Evolutionary conservation across 2,113 vertebrate species (phyloP).

Genomic region (Chaetodon auriga): DNA sequence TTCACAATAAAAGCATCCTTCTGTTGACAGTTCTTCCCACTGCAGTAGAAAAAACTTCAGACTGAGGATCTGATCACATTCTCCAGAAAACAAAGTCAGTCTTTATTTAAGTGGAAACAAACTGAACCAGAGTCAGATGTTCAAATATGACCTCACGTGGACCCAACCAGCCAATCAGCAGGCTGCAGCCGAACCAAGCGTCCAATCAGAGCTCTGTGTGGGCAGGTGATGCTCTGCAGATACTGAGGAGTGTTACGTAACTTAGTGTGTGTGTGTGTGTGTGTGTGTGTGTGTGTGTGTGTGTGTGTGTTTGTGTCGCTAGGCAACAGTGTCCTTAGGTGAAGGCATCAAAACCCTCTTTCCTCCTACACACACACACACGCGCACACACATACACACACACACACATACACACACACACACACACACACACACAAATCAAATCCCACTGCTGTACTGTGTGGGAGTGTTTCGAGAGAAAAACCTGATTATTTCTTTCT

Average conservation of each 20-base stretch:
- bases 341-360: constrained; percentile 67
- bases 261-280: constrained; percentile 34
- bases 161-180: constrained; percentile 48
- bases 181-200: neutral
- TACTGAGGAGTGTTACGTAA: constrained; percentile 66
- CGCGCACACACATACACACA: constrained; percentile 25
- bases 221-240: constrained; percentile 63
- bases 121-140: constrained; percentile 17
- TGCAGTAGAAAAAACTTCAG: too few relatives aligned
- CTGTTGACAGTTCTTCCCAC: neutral
- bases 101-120: constrained; percentile 8
- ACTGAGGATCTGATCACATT: neutral
- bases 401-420: constrained; percentile 37
- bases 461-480: constrained; percentile 69
- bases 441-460: constrained; percentile 51
- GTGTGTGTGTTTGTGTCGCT: constrained; percentile 61
- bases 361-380: constrained; percentile 51
- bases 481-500: constrained; percentile 67
- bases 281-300: constrained; percentile 30
- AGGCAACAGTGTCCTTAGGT: constrained; percentile 76
- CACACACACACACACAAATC: constrained; percentile 25
- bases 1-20: constrained; percentile 41
- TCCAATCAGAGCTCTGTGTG: constrained; percentile 66
- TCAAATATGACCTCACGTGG: constrained; percentile 36
- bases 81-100: neutral